Base-by-base conservation (phyloP, 2,797 vertebrate genomes). In the Lepus townsendii region DNA sequence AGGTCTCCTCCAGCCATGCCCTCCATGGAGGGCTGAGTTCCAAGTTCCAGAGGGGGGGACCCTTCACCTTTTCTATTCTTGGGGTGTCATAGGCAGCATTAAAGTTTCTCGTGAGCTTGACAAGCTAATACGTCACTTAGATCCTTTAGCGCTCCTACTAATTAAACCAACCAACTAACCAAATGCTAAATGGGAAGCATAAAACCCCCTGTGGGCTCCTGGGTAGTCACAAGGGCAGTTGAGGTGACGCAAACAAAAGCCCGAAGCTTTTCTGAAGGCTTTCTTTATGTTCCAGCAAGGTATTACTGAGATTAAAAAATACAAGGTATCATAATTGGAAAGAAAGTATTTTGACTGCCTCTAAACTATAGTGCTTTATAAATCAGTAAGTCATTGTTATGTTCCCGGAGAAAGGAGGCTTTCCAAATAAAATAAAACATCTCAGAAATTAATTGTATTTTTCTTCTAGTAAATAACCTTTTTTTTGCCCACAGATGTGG, bases 371-470 rank as follows among this genome's bases (percentile, higher is more conserved):
- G 54, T 35, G 72, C 47, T 92, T 97, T 95, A 76, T 95, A 96
- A 96, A 84, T 96, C 95, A 94, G 68, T 79, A 91, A 85, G 68
- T 96, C 65, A 83, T 83, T 88, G 80, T 91, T 95, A 90, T 90
- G 19, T 92, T 88, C 75, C 88, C 30, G 83, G 87, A 95, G 95
- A 97, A 97, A 97, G 95, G 82, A 79, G 11, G 2, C 65, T 97
- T 98, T 96, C 68, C 89, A 96, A 96, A 96, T 91, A 95, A 96
- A 96, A 97, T 95, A 96, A 83, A 97, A 93, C 62, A 95, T 3
- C 19, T 96, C 38, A 27, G 85, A 97, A 89, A 85, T 73, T 97
- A 93, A 92, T 94, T 96, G 95, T 91, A 71, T 92, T 97, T 96
- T 96, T 97, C 96, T 95, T 84, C 85, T 97, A 93, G 60, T 95